These are phyloP conservation scores for Trichoplax adhaerens DNA, from an alignment of 37 sponge, comb jelly and placozoan species.

Conservation along the genomic window DNA sequence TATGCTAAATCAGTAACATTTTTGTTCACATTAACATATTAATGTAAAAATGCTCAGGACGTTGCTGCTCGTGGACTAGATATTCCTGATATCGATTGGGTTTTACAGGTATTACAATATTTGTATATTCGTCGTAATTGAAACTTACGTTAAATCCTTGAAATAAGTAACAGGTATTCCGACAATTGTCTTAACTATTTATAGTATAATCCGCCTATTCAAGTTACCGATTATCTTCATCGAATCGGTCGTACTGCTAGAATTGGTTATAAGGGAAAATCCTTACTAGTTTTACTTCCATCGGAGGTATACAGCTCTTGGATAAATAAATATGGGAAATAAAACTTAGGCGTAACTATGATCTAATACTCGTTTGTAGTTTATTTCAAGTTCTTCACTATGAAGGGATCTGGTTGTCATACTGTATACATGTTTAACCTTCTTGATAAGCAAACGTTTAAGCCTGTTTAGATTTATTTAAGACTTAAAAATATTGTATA, in stretches of 20 bases:
- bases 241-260: not conserved
- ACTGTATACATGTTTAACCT: too few species aligned
- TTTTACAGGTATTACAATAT: slow-evolving; percentile 2
- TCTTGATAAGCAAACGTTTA: too few species aligned
- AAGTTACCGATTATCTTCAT: not conserved
- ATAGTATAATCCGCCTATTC: not conserved
- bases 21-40: not conserved
- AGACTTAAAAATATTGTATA: too few species aligned
- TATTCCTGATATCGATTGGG: not conserved
- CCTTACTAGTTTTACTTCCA: not conserved
- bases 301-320: not conserved
- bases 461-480: too few species aligned
- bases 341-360: too few species aligned
- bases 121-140: not conserved
- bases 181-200: not conserved
- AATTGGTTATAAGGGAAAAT: not conserved
- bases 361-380: too few species aligned
- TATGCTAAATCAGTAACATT: not conserved
- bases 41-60: not conserved
- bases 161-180: not conserved
- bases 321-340: too few species aligned
- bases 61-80: slow-evolving; percentile 1
- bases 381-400: too few species aligned
- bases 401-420: too few species aligned
- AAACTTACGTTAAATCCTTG: too few species aligned